These are phyloP conservation scores for Hermetia illucens DNA, from an alignment of 1,140 invertebrate species.

Conservation along the genomic window DNA sequence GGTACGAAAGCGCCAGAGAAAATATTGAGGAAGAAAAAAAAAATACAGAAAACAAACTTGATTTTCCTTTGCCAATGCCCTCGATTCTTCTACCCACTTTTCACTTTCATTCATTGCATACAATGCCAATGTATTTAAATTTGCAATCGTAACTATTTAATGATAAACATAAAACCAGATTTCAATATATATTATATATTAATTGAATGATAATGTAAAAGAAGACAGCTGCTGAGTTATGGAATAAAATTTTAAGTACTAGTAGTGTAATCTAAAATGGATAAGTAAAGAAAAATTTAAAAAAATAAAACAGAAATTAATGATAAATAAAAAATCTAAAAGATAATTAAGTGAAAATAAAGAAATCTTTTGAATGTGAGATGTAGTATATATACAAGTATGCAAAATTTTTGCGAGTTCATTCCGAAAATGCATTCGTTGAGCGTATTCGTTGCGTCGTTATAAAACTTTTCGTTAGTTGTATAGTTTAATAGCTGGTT, in stretches of 20 bases:
- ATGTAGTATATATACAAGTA: constrained; percentile 34
- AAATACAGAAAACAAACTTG: no score
- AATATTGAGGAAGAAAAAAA: no score
- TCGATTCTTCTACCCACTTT: no score
- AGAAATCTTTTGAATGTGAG: constrained; percentile 25
- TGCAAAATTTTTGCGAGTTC: constrained; percentile 34
- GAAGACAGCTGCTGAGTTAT: background rate
- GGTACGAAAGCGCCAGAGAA: no score
- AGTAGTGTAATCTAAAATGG: background rate
- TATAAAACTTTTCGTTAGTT: no score
- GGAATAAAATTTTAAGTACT: background rate
- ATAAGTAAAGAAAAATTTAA: background rate
- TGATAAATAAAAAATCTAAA: constrained; percentile 1
- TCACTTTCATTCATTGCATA: no score
- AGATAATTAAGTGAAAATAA: background rate
- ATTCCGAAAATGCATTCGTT: no score
- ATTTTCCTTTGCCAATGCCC: no score
- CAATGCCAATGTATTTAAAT: no score
- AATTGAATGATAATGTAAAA: background rate
- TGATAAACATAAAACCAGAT: background rate
- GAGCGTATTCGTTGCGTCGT: no score
- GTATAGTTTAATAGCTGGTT: no score
- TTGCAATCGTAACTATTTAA: no score
- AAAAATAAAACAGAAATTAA: constrained; percentile 1
- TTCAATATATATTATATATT: background rate